Evolutionary conservation across 2,888 invertebrate genomes (phyloP).

Genomic region (Tortricodes alternella): DNA sequence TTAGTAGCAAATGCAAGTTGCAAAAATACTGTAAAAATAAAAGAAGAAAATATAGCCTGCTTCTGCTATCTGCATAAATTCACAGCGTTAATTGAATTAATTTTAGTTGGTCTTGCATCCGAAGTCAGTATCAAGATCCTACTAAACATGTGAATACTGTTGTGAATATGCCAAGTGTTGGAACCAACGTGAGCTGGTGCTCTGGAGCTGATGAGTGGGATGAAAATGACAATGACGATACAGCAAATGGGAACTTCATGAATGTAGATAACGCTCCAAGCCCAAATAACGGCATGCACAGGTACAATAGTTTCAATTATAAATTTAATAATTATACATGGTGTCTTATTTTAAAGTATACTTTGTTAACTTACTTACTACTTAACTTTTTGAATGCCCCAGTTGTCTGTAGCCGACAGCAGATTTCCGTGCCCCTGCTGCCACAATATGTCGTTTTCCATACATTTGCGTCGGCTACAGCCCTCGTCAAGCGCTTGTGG

Average conservation of each 20-base stretch:
- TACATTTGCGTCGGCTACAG: too few species aligned
- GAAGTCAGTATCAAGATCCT: slow-evolving; percentile 87
- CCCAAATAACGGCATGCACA: slow-evolving; percentile 63
- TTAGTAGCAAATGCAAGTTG: too few species aligned
- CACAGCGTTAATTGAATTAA: background rate
- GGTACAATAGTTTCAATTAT: slow-evolving; percentile 70
- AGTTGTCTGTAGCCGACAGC: too few species aligned
- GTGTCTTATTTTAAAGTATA: too few species aligned
- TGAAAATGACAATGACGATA: slow-evolving; percentile 80
- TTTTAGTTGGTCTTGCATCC: slow-evolving; percentile 89
- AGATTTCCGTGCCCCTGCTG: too few species aligned
- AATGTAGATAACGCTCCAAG: slow-evolving; percentile 81
- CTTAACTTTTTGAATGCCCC: too few species aligned
- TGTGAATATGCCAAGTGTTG: slow-evolving; percentile 60
- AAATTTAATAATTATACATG: too few species aligned
- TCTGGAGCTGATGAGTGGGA: slow-evolving; percentile 90
- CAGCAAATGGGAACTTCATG: slow-evolving; percentile 89
- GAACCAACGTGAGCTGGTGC: slow-evolving; percentile 85
- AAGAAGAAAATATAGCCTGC: too few species aligned
- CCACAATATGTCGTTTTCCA: too few species aligned
- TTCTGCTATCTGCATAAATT: background rate
- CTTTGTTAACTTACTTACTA: too few species aligned
- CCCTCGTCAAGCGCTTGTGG: too few species aligned
- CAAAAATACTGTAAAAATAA: too few species aligned
- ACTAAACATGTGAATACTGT: slow-evolving; percentile 49